Conservation (phyloP, 2,888 invertebrate genomes). For the Tupiocoris notatus region DNA sequence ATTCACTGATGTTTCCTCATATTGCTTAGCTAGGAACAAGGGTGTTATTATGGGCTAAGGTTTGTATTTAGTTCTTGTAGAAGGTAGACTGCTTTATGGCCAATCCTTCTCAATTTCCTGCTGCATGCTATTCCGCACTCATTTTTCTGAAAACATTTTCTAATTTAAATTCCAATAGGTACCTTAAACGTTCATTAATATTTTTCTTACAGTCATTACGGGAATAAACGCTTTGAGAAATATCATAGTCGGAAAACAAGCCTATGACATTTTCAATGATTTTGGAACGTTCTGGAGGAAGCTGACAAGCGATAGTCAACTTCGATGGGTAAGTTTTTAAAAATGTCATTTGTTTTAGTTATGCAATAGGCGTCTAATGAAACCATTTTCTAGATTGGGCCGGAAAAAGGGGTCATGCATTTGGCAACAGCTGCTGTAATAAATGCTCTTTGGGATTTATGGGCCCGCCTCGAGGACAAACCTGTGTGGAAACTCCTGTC, state of each 20-base stretch:
- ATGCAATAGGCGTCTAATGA: background rate
- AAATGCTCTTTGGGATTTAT: constrained; percentile 91
- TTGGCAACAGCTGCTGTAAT: constrained; percentile 82
- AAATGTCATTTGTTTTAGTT: no score
- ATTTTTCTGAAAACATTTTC: no score
- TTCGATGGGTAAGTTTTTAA: constrained; percentile 80
- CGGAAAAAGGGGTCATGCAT: constrained; percentile 64
- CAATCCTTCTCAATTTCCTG: no score
- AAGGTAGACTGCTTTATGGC: no score
- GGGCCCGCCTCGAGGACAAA: constrained; percentile 79
- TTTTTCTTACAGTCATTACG: constrained; percentile 62
- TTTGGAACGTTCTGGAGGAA: constrained; percentile 78
- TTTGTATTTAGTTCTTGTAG: no score
- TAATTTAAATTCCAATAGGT: background rate
- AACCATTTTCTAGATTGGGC: constrained; percentile 46
- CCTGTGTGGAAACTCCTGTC: constrained; percentile 82
- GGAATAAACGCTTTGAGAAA: constrained; percentile 70
- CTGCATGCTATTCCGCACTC: no score
- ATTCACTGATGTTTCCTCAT: no score
- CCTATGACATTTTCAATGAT: constrained; percentile 69
- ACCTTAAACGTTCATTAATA: no score
- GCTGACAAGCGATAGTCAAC: constrained; percentile 81
- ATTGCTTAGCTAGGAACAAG: no score
- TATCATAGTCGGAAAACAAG: constrained; percentile 68
- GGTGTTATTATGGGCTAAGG: no score